A percentile compares a stretch with the other conserved stretches of the same genome.
These are phyloP conservation scores for Sapayoa aenigma DNA, from an alignment of 2,113 vertebrate species.

Conservation along the genomic window DNA sequence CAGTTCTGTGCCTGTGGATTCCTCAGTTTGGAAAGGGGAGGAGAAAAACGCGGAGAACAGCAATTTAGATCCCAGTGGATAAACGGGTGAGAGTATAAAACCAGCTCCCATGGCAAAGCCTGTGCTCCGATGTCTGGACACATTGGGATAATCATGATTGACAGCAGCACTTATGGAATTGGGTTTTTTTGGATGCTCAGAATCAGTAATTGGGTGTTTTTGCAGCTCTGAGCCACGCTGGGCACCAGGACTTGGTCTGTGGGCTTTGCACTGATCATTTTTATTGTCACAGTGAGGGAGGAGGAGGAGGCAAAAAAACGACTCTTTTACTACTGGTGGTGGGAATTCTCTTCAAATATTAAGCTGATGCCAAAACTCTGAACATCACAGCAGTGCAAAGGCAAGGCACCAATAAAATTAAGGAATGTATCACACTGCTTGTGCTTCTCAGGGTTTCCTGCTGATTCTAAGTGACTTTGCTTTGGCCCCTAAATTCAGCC, in stretches of 20 bases:
- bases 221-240: constrained; percentile 31
- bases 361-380: background rate
- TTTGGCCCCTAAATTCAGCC: background rate
- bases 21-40: background rate
- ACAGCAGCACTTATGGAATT: constrained; percentile 1
- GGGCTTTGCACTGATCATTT: constrained; percentile 61
- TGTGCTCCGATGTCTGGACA: too few relatives aligned
- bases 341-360: background rate
- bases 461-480: too few relatives aligned
- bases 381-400: constrained; percentile 15
- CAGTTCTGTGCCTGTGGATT: background rate
- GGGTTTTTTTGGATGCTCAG: constrained; percentile 35
- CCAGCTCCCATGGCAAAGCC: background rate
- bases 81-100: background rate
- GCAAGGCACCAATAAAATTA: background rate
- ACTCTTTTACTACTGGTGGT: background rate
- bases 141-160: background rate
- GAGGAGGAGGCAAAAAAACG: constrained; percentile 31
- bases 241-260: background rate
- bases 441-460: background rate
- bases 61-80: background rate
- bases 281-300: constrained; percentile 45
- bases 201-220: constrained; percentile 65
- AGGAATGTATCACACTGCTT: background rate
- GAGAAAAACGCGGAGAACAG: background rate